phyloP scores from a whole-genome alignment of 2,113 vertebrate species.

The Thomomys bottae region DNA sequence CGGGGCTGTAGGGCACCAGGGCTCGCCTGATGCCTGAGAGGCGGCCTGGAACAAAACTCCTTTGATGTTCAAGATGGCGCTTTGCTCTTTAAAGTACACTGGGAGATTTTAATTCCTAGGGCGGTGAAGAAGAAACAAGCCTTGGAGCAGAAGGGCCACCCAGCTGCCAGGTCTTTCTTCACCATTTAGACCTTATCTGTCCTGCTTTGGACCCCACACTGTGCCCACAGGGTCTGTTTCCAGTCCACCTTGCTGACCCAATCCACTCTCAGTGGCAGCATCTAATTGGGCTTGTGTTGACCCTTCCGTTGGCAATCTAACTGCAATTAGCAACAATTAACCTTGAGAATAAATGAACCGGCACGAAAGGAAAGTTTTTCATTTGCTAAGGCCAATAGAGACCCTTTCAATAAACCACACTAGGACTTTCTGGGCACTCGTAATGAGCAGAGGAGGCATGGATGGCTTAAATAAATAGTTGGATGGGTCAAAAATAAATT shows the following conservation, averaged over 20 bases:
- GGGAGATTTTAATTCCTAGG: not conserved
- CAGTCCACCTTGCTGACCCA: not conserved
- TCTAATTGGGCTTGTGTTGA: not conserved
- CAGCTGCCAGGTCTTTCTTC: fast-evolving
- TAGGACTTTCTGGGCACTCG: not conserved
- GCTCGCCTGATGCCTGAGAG: not conserved
- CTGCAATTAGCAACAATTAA: conserved; percentile 49
- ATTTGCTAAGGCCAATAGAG: not conserved
- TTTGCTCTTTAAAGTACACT: not conserved
- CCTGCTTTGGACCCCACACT: not conserved
- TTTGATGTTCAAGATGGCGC: fast-evolving
- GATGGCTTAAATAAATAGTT: not conserved
- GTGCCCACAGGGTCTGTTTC: not conserved
- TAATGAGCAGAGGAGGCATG: not conserved
- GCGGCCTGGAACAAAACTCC: fast-evolving
- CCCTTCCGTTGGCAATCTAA: not conserved
- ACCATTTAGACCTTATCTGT: fast-evolving
- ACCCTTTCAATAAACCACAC: conserved; percentile 1
- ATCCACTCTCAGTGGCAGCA: not conserved
- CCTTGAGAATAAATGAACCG: conserved; percentile 30
- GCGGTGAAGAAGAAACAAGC: not conserved
- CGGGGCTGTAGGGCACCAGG: no score
- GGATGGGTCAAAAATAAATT: not conserved
- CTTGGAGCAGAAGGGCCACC: fast-evolving
- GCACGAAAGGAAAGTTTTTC: not conserved